phyloP scores from a whole-genome alignment of 1,140 invertebrate genomes.

The Penaeus indicus region DNA sequence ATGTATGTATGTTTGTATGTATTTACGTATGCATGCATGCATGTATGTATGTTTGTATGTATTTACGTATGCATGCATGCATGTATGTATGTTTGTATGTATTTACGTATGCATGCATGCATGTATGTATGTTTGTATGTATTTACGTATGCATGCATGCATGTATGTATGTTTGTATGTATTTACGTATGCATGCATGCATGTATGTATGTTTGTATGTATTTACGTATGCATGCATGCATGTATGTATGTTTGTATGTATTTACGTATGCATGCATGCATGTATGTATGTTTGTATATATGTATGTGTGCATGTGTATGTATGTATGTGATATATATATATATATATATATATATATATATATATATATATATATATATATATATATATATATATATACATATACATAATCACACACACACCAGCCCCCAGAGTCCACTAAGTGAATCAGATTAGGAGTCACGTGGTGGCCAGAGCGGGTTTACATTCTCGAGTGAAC shows the following conservation, averaged over 20 bases:
- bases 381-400: background rate
- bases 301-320: background rate
- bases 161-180: too few species aligned
- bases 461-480: background rate
- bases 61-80: too few species aligned
- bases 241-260: background rate
- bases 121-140: too few species aligned
- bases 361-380: background rate
- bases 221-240: background rate
- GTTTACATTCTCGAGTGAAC: too few species aligned
- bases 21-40: too few species aligned
- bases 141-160: too few species aligned
- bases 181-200: too few species aligned
- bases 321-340: too few species aligned
- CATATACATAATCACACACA: background rate
- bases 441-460: background rate
- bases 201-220: background rate
- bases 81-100: too few species aligned
- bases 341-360: background rate
- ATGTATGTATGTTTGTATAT: background rate
- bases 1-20: too few species aligned
- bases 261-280: background rate
- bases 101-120: too few species aligned
- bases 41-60: too few species aligned
- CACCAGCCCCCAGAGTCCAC: background rate